Evolutionary conservation across 2,797 vertebrate species (phyloP).

Genomic region (Potorous gilbertii): DNA sequence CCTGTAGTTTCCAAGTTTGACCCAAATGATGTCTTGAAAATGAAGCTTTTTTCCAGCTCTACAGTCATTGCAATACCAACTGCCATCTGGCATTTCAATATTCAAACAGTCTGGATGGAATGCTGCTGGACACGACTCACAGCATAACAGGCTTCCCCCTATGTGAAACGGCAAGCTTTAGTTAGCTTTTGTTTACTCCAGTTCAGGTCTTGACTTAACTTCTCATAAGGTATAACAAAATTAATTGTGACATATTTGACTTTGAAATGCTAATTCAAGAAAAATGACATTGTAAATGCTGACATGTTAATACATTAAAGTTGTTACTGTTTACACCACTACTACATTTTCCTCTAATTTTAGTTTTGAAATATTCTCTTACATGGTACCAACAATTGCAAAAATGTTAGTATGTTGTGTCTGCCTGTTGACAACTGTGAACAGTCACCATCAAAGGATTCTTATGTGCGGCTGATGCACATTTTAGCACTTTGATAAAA

Average conservation of each 20-base stretch:
- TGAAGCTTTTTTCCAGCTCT: constrained; percentile 95
- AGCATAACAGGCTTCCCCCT: constrained; percentile 97
- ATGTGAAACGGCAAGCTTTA: constrained; percentile 13
- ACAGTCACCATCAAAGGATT: neutral
- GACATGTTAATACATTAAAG: neutral
- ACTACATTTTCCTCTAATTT: neutral
- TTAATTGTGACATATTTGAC: neutral
- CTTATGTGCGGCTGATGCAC: neutral
- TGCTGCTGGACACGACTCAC: constrained; percentile 97
- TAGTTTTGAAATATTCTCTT: neutral
- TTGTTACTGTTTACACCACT: neutral
- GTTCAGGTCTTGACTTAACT: neutral
- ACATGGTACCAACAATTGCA: neutral
- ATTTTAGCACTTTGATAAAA: neutral
- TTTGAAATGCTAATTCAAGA: neutral
- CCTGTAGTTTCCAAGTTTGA: constrained; percentile 99
- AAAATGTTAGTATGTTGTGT: neutral
- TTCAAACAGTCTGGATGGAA: constrained; percentile 98
- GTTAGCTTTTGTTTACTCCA: neutral
- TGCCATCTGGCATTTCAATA: constrained; percentile 98
- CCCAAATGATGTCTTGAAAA: constrained; percentile 98
- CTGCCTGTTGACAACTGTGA: neutral
- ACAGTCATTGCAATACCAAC: constrained; percentile 99
- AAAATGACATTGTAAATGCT: neutral
- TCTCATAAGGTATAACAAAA: neutral